phyloP scores from a whole-genome alignment of 2,797 vertebrate species.

The Holocentrus rufus region DNA sequence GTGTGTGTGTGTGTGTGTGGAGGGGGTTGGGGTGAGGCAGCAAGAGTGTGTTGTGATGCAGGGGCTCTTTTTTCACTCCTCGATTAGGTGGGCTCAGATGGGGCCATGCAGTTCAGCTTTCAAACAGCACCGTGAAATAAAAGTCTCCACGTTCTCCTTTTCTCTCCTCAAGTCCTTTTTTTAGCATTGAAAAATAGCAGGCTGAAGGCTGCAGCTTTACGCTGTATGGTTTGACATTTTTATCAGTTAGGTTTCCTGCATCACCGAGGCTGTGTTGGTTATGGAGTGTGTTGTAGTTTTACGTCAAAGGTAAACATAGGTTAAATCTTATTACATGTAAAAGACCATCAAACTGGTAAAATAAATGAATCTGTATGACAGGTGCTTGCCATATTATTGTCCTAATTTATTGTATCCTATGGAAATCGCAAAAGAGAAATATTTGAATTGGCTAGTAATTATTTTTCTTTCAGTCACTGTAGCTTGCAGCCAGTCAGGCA shows the following conservation, averaged over 20 bases:
- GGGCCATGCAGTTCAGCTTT: constrained; percentile 54
- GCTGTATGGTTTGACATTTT: constrained; percentile 27
- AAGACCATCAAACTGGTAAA: background rate
- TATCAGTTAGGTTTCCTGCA: constrained; percentile 8
- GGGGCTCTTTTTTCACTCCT: constrained; percentile 67
- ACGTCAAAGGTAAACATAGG: background rate
- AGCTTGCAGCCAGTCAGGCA: constrained; percentile 9
- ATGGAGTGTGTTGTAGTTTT: background rate
- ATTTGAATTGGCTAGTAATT: background rate
- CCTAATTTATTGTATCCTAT: constrained; percentile 1
- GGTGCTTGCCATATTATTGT: background rate
- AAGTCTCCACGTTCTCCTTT: constrained; percentile 20
- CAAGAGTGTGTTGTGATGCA: constrained; percentile 71
- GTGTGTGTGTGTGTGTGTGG: constrained; percentile 20
- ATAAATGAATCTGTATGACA: background rate
- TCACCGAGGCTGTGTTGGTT: background rate
- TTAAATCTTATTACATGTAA: background rate
- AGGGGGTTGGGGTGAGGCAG: constrained; percentile 72
- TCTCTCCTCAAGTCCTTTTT: constrained; percentile 24
- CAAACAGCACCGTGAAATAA: constrained; percentile 38
- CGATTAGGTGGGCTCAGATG: constrained; percentile 83
- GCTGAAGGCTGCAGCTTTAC: constrained; percentile 17
- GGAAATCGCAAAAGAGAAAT: constrained; percentile 9
- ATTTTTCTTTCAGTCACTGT: constrained; percentile 1
- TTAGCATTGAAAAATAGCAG: constrained; percentile 3